Percentiles rank a stretch among this genome's conserved stretches.
Evolutionary conservation across 2,113 vertebrate species (phyloP).

Genomic region (Numida meleagris): DNA sequence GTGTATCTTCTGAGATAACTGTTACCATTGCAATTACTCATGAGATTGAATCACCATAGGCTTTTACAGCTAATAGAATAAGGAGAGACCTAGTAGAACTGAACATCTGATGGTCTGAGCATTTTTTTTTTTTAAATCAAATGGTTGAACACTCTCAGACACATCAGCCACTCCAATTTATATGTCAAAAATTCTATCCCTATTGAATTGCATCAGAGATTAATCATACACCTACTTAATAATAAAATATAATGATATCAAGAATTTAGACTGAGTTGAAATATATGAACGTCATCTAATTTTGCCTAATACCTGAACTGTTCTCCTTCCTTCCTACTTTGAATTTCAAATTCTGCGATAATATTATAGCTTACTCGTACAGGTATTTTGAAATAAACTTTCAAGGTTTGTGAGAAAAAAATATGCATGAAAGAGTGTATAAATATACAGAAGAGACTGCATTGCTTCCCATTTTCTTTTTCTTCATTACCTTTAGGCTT

Average conservation of each 20-base stretch:
- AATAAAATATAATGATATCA: background rate
- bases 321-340: accelerated
- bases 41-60: background rate
- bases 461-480: background rate
- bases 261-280: background rate
- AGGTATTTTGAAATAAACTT: background rate
- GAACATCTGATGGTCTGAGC: background rate
- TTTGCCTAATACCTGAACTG: background rate
- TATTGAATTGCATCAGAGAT: background rate
- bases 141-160: background rate
- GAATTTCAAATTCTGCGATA: background rate
- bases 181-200: background rate
- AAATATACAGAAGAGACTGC: background rate
- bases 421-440: background rate
- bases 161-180: background rate
- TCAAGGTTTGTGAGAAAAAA: background rate
- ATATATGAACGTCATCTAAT: background rate
- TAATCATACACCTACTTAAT: background rate
- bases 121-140: background rate
- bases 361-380: background rate
- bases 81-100: background rate
- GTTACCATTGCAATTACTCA: background rate
- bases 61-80: background rate
- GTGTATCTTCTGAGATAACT: background rate
- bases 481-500: background rate